Percentiles rank a stretch among this genome's conserved stretches.
Evolutionary conservation across 1,140 invertebrate species (phyloP).

Genomic region (Wasmannia auropunctata): DNA sequence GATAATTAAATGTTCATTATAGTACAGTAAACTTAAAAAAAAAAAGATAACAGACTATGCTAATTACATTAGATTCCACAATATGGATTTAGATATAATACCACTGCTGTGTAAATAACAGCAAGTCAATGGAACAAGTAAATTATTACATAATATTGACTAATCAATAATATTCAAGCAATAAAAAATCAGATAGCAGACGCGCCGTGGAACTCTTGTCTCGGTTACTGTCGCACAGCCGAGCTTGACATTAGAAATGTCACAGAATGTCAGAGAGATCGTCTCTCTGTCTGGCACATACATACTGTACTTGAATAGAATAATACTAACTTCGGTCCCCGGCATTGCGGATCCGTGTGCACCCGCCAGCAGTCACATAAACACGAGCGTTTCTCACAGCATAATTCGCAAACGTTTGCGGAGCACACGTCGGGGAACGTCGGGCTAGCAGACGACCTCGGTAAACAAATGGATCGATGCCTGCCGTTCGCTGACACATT

Average conservation of each 20-base stretch:
- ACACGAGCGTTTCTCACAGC: slow-evolving; percentile 66
- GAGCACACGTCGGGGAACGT: slow-evolving; percentile 42
- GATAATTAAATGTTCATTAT: neutral
- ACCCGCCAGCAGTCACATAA: slow-evolving; percentile 60
- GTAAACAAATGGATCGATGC: slow-evolving; percentile 78
- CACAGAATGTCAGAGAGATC: neutral
- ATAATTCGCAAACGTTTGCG: slow-evolving; percentile 62
- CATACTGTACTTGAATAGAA: neutral
- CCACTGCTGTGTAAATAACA: neutral
- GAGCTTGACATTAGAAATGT: slow-evolving; percentile 56
- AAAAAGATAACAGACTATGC: neutral
- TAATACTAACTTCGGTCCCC: slow-evolving; percentile 71
- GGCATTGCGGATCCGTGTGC: slow-evolving; percentile 66
- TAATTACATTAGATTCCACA: neutral
- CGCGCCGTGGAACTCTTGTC: neutral
- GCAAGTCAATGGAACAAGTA: neutral
- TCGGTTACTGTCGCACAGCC: neutral
- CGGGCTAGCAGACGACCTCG: slow-evolving; percentile 73
- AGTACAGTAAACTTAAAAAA: neutral
- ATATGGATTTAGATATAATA: neutral
- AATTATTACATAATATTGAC: slow-evolving; percentile 1
- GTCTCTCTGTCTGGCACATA: neutral
- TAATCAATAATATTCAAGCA: slow-evolving; percentile 11
- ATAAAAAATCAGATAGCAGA: slow-evolving; percentile 2
- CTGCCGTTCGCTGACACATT: neutral